These are phyloP conservation scores for Montipora foliosa DNA, from an alignment of 64 coral and sea anemone species.

Conservation along the genomic window DNA sequence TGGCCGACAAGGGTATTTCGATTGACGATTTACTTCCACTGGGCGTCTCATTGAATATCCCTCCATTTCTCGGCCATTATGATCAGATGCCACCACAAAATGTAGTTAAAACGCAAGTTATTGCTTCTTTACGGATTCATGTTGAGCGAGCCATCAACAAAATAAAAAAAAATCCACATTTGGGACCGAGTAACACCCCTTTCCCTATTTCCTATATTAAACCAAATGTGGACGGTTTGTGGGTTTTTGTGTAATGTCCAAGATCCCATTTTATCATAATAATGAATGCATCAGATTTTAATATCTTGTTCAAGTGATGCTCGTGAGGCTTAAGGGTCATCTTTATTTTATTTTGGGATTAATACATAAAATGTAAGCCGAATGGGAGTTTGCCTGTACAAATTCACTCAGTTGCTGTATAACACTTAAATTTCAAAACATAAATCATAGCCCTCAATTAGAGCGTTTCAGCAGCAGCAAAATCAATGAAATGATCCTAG, in stretches of 20 bases:
- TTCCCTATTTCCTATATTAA: neutral
- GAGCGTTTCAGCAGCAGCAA: neutral
- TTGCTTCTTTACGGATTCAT: neutral
- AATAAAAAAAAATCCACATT: neutral
- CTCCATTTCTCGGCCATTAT: neutral
- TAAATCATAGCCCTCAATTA: neutral
- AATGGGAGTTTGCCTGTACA: neutral
- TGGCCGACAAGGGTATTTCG: neutral
- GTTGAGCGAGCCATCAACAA: neutral
- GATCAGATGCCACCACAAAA: neutral
- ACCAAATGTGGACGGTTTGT: neutral
- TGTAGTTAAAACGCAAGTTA: neutral
- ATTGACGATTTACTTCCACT: no score
- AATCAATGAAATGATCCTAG: slow-evolving; percentile 29
- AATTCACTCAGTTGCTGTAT: neutral
- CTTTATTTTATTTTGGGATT: neutral
- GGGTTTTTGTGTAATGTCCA: neutral
- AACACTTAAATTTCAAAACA: neutral
- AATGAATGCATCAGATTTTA: neutral
- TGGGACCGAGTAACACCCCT: neutral
- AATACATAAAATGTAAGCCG: neutral
- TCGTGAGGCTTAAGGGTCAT: neutral
- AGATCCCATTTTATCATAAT: neutral
- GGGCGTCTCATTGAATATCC: no score
- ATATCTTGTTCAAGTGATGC: neutral